Evolutionary conservation across 1,140 invertebrate species (phyloP).

Genomic region (Trichogramma pretiosum): DNA sequence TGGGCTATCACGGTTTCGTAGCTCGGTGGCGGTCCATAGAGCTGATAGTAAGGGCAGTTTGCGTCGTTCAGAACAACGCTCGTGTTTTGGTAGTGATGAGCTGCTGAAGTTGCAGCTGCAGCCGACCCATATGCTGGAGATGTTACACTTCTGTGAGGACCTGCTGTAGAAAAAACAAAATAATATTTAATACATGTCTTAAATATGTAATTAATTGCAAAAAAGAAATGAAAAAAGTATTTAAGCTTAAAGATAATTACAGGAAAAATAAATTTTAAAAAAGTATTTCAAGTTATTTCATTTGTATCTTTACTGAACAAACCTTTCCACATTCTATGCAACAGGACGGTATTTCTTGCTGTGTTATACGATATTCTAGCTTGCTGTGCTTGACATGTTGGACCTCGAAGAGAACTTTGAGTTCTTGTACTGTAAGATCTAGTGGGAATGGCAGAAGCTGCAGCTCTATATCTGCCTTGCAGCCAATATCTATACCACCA

Average conservation of each 20-base stretch:
- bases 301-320: background rate
- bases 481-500: conserved; percentile 50
- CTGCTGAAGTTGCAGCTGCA: conserved; percentile 27
- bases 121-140: conserved; percentile 22
- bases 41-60: conserved; percentile 42
- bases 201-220: no score
- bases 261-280: no score
- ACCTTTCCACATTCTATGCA: conserved; percentile 46
- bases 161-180: conserved; percentile 7
- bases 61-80: conserved; percentile 37
- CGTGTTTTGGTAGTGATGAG: conserved; percentile 39
- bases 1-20: conserved; percentile 46
- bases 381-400: conserved; percentile 37
- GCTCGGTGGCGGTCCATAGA: conserved; percentile 46
- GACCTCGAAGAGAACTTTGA: conserved; percentile 30
- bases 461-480: conserved; percentile 40
- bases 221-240: no score
- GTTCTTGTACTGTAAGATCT: conserved; percentile 32
- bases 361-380: conserved; percentile 42
- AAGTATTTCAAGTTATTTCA: background rate
- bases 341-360: conserved; percentile 41
- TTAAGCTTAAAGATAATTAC: no score
- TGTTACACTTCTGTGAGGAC: conserved; percentile 21
- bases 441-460: conserved; percentile 31
- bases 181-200: background rate